Base-by-base conservation (phyloP, 2,113 vertebrate species). In the Emydura subglobosa region DNA sequence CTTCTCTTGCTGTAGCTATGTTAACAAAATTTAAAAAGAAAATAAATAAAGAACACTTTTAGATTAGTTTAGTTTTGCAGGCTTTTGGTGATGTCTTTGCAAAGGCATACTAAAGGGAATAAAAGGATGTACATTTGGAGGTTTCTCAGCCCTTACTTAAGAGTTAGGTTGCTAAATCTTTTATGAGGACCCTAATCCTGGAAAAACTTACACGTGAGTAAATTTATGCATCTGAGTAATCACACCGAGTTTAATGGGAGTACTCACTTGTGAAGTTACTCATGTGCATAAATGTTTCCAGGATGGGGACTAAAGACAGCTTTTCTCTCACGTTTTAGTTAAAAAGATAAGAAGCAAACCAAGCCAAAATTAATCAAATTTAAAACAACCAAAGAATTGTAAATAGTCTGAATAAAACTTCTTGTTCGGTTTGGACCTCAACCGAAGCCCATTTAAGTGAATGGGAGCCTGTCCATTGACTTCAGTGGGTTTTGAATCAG, bases 151-250 rank as follows among this genome's bases (percentile, higher is more conserved):
- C 47, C 91, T 24, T 47, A 59, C 4, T 83, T 61, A 91, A 54
- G 81, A 7, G 6, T 88, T 59, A 7, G 44, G 49, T 5, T 85
- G 22, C 44, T 74, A 16, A 44, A 53, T 53, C 51, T 53, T 13
- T 53, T 53, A 16, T 17, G 16, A 59, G 83, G 34, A 91, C 27
- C 50, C 80, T 21, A 78, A 83, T 31, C 3, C 3, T 25, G 7
- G 7, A 49, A 10, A 44, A 87, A 34, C 0, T 0, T 51, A 9
- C 4, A 5, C 29, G 0, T 31, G 22, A 27, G n/a, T 84, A 13
- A 78, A 42, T n/a, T 89, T 5, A 10, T 55, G 14, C 47, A 25
- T 51, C 12, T 78, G 17, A 78, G 39, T 2, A 31, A 10, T 79
- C 44, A 4, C 2, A 0, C 14, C 78, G 27, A 74, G n/a, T 88